These are phyloP conservation scores for Channallabes apus DNA, from an alignment of 2,797 vertebrate genomes.

Conservation along the genomic window DNA sequence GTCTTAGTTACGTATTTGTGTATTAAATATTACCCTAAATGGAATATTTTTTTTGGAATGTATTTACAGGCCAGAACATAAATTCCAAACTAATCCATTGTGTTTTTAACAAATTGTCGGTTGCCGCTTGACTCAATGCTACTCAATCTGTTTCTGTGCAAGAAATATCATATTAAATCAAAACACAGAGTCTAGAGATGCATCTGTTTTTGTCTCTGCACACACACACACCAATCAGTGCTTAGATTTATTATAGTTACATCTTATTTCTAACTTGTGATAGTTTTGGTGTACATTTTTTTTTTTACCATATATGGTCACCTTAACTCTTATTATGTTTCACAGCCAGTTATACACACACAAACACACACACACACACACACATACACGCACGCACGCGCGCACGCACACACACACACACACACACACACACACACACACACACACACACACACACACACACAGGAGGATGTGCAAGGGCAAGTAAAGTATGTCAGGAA, in stretches of 20 bases:
- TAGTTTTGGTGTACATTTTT: neutral
- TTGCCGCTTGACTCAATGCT: neutral
- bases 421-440: neutral
- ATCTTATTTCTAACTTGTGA: neutral
- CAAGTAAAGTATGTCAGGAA: constrained; percentile 38
- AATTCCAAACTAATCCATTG: neutral
- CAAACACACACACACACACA: too few species aligned
- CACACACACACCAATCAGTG: neutral
- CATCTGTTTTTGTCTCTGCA: neutral
- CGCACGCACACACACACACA: neutral
- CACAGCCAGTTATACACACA: neutral
- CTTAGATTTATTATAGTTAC: neutral
- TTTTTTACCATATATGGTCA: neutral
- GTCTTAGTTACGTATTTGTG: too few species aligned
- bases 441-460: neutral
- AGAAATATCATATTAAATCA: neutral
- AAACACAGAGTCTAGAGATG: neutral
- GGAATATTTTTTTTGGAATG: neutral
- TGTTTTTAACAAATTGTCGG: neutral
- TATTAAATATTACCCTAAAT: neutral
- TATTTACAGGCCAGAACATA: neutral
- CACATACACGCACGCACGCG: too few species aligned
- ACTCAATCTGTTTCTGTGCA: neutral
- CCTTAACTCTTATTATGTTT: neutral
- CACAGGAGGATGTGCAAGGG: constrained; percentile 12